Evolutionary conservation across 2,113 vertebrate species (phyloP), one percentile per base, ranked within the genome.

Genomic region (Phainopepla nitens): DNA sequence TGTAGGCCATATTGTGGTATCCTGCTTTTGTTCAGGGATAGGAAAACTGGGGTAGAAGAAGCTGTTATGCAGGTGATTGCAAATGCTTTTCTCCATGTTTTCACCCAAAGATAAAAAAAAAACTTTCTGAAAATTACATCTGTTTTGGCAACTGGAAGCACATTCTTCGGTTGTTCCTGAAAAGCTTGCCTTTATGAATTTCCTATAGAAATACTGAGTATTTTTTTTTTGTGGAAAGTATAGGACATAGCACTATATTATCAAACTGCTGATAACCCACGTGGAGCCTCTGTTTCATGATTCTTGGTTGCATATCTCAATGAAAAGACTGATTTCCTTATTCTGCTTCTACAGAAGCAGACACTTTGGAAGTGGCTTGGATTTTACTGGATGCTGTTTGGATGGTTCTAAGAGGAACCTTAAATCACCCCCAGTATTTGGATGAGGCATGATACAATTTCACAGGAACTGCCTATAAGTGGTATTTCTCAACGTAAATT

Each of bases 381-480:
- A 42, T 78, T 92, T 94, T 82, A 21, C 58, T n/a, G n/a, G n/a
- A 12, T 84, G 36, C 20, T 57, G 15, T 50, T 85, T 62, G 83
- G 31, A 36, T 70, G 60, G 57, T 90, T 94, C 47, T 45, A 82
- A 86, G 57, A 84, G 22, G 68, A 93, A 39, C 10, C 41, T 94
- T 90, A 62, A 89, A 56, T 87, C n/a, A 28, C 42, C 57, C 19
- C 22, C 42, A 36, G 19, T 82, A 79, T 75, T 49, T 90, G 36
- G 56, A n/a, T n/a, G n/a, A n/a, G n/a, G 10, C 25, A 16, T 42
- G 42, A 24, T 83, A 64, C 0, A 0, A 58, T 90, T 79, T 82
- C n/a, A 86, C 41, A 44, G 44, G 44, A 80, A 28, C 42, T 92
- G 70, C 36, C 58, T 71, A 0, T 84, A 60, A 92, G 56, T 80